Percentiles rank a stretch among this genome's conserved stretches.
Evolutionary conservation across 2,113 vertebrate species (phyloP).

Genomic region (Ginglymostoma cirratum): DNA sequence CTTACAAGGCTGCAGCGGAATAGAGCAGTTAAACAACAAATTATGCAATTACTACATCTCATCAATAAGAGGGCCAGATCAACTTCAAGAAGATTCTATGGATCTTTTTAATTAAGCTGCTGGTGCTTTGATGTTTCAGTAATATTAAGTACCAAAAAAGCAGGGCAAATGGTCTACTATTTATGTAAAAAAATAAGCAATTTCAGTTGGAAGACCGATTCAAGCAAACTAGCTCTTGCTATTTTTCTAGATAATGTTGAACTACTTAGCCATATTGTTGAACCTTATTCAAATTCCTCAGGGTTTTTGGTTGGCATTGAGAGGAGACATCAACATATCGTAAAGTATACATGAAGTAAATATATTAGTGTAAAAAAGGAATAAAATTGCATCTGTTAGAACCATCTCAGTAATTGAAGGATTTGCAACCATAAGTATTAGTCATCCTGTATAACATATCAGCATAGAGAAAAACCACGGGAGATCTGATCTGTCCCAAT

Average conservation of each 20-base stretch:
- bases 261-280: neutral
- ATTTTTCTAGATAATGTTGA: neutral
- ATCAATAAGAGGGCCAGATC: neutral
- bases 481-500: neutral
- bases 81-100: neutral
- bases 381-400: neutral
- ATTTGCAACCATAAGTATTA: neutral
- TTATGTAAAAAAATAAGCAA: neutral
- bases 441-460: neutral
- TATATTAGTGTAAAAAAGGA: neutral
- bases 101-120: neutral
- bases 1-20: too few relatives aligned
- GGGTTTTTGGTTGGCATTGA: neutral
- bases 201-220: neutral
- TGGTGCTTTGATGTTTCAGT: conserved; percentile 1
- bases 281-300: neutral
- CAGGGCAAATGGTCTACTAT: neutral
- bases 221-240: neutral
- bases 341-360: neutral
- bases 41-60: neutral
- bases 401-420: neutral
- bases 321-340: neutral
- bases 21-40: neutral
- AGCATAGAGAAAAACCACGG: neutral
- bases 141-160: neutral